phyloP scores from a whole-genome alignment of 2,888 invertebrate genomes.

The Poecilus cupreus region DNA sequence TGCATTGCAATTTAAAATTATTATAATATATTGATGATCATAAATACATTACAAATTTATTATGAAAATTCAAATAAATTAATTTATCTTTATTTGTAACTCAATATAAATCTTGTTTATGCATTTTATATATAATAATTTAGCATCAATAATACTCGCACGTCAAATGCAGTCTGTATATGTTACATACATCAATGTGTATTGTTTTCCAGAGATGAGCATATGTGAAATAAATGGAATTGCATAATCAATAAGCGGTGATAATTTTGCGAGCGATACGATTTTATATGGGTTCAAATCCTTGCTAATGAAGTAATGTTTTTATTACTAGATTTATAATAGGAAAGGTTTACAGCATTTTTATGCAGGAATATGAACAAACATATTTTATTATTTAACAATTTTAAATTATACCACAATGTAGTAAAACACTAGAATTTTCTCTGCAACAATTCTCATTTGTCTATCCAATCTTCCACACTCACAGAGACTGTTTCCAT shows the following conservation, averaged over 20 bases:
- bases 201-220: conserved; percentile 7
- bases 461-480: too few relatives aligned
- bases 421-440: background rate
- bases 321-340: conserved; percentile 34
- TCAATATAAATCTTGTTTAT: conserved; percentile 44
- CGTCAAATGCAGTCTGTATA: conserved; percentile 40
- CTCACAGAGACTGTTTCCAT: too few relatives aligned
- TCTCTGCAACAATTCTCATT: too few relatives aligned
- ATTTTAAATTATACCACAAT: conserved; percentile 5
- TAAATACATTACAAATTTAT: conserved; percentile 35
- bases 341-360: conserved; percentile 11
- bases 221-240: conserved; percentile 36
- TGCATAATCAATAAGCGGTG: conserved; percentile 31
- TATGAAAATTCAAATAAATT: conserved; percentile 32
- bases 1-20: conserved; percentile 13
- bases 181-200: conserved; percentile 23
- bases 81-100: conserved; percentile 39
- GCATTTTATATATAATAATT: conserved; percentile 40
- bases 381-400: conserved; percentile 11
- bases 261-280: conserved; percentile 15
- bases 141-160: conserved; percentile 10
- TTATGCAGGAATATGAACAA: background rate
- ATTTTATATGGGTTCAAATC: conserved; percentile 6
- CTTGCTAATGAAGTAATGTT: background rate
- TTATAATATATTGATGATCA: conserved; percentile 32